Conservation (phyloP, 2,888 invertebrate species). For the Lymantria dispar region DNA sequence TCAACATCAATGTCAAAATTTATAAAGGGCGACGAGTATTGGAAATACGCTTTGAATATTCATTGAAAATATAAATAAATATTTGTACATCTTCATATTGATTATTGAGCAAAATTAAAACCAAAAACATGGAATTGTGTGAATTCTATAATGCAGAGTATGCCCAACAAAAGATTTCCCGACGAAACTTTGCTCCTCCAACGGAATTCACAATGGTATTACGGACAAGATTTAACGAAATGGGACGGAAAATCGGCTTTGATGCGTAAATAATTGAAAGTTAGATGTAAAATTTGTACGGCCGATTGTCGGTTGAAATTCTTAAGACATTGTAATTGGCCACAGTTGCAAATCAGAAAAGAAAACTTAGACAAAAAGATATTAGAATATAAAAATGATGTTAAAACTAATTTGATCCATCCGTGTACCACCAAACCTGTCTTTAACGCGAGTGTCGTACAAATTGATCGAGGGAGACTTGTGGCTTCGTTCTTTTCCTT, state of each 20-base stretch:
- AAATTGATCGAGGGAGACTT: no score
- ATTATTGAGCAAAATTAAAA: constrained; percentile 9
- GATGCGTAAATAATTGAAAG: constrained; percentile 63
- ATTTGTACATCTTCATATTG: constrained; percentile 4
- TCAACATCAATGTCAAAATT: constrained; percentile 40
- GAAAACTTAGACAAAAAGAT: constrained; percentile 15
- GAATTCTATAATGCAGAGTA: constrained; percentile 37
- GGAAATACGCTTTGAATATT: constrained; percentile 15
- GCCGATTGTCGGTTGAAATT: constrained; percentile 37
- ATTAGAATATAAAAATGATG: not conserved
- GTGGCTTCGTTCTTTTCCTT: no score
- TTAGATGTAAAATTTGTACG: constrained; percentile 48
- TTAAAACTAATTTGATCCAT: no score
- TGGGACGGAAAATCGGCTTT: constrained; percentile 55
- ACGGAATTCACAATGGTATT: constrained; percentile 52
- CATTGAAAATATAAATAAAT: constrained; percentile 1
- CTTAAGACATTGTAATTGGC: constrained; percentile 3
- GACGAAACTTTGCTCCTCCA: constrained; percentile 41
- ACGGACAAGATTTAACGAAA: constrained; percentile 51
- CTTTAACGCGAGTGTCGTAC: no score
- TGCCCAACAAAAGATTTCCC: constrained; percentile 40
- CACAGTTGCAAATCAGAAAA: constrained; percentile 1
- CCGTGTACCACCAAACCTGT: no score
- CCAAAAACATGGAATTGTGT: constrained; percentile 15
- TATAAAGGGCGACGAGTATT: constrained; percentile 18